Percentiles rank a stretch among this genome's conserved stretches.
phyloP scores from a whole-genome alignment of 1,140 invertebrate species.

The Anadara kagoshimensis region DNA sequence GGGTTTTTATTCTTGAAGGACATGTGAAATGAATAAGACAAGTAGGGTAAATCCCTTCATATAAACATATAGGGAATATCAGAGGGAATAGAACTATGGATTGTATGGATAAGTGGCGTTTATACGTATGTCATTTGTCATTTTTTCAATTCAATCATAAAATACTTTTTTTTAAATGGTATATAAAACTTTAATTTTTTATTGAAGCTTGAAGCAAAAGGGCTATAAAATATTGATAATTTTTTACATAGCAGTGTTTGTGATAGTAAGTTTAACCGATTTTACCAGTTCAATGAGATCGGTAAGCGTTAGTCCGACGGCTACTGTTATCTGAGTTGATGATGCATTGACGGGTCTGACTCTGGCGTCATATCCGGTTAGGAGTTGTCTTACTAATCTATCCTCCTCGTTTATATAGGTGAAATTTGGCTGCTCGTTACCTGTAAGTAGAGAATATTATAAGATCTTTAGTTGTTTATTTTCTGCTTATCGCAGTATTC shows the following conservation, averaged over 20 bases:
- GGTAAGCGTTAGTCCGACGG: conserved; percentile 27
- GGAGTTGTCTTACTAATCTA: conserved; percentile 12
- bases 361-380: conserved; percentile 17
- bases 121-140: too few species aligned
- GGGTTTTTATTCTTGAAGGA: too few species aligned
- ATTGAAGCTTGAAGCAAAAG: not conserved
- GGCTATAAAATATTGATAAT: not conserved
- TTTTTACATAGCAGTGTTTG: not conserved
- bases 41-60: not conserved
- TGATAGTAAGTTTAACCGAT: not conserved
- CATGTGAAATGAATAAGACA: too few species aligned
- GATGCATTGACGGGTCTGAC: conserved; percentile 31
- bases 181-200: not conserved
- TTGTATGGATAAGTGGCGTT: not conserved
- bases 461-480: too few species aligned
- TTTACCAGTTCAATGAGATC: conserved; percentile 35
- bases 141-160: not conserved
- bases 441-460: too few species aligned
- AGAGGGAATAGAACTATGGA: not conserved
- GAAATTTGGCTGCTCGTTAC: not conserved
- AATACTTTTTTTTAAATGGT: not conserved
- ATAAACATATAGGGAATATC: not conserved
- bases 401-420: conserved; percentile 20
- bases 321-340: conserved; percentile 9
- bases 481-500: too few species aligned